Conservation (phyloP, 2,888 invertebrate species). For the Enchytraeus crypticus region DNA sequence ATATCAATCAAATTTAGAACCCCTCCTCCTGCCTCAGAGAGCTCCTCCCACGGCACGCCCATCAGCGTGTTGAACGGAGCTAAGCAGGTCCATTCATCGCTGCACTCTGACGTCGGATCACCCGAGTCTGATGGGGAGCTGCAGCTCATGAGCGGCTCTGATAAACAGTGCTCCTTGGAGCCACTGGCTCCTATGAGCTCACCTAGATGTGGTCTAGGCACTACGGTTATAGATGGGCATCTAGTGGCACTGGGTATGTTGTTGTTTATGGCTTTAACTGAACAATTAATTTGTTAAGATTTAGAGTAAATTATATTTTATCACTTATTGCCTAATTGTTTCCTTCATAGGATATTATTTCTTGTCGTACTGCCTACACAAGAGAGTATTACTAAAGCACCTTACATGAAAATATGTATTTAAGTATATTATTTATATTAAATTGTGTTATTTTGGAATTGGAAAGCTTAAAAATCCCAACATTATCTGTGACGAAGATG, state of each 20-base stretch:
- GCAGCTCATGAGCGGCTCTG: conserved; percentile 11
- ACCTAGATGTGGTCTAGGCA: conserved; percentile 67
- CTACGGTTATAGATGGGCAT: conserved; percentile 61
- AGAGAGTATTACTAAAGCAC: too few species aligned
- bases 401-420: too few species aligned
- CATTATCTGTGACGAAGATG: too few species aligned
- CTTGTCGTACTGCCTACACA: too few species aligned
- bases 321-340: background rate
- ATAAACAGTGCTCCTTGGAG: conserved; percentile 22
- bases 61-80: conserved; percentile 22
- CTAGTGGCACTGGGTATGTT: conserved; percentile 68
- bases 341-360: background rate
- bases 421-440: too few species aligned
- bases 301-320: background rate
- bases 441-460: too few species aligned
- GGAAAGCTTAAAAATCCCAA: too few species aligned
- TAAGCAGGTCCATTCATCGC: background rate
- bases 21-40: conserved; percentile 2
- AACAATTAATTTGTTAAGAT: background rate
- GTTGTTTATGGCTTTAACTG: background rate
- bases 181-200: conserved; percentile 53
- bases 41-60: too few species aligned
- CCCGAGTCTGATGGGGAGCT: background rate
- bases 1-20: conserved; percentile 51
- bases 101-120: background rate